Evolutionary conservation across 2,113 vertebrate species (phyloP), one percentile per base, ranked within the genome.

Genomic region (Grallaria varia): DNA sequence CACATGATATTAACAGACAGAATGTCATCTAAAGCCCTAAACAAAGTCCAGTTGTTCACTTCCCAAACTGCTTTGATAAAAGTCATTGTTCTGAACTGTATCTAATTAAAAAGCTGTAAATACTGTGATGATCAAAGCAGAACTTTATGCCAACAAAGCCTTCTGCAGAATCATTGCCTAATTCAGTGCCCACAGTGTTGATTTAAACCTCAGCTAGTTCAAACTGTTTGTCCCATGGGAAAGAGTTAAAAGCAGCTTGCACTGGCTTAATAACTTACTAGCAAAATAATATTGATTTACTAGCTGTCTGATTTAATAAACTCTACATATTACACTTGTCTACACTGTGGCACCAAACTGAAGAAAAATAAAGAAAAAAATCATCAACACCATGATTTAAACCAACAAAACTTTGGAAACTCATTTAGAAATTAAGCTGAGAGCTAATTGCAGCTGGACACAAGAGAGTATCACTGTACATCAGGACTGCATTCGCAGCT

Each of bases 281-380:
- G 93, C 93, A 97, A 97, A 97, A 97, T 96, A 97, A 94, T 92
- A 95, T 14, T 97, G 96, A 97, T 97, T 97, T 97, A 97, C 95
- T 96, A 97, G 94, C 96, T 97, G 97, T 97, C 97, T 96, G 77
- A 85, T 97, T 97, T 97, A 91, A 97, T 96, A 94, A 96, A 93
- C 75, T 92, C 92, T 84, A 66, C 55, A 35, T 78, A 94, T 87
- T 73, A 89, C 52, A 63, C 95, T 97, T 96, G 94, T 95, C 97
- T 93, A 80, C 91, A 82, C 89, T 53, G 56, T 22, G n/a, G 91
- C 82, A 96, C 95, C 66, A 93, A 95, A 96, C 1, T 92, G 59
- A 96, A 94, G 25, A 55, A 89, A 94, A 93, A 95, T 94, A 88
- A 95, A 90, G 64, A 86, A 90, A 89, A 90, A 96, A 60, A 82